phyloP scores from a whole-genome alignment of 2,888 invertebrate species.

The Eupithecia vulgata region DNA sequence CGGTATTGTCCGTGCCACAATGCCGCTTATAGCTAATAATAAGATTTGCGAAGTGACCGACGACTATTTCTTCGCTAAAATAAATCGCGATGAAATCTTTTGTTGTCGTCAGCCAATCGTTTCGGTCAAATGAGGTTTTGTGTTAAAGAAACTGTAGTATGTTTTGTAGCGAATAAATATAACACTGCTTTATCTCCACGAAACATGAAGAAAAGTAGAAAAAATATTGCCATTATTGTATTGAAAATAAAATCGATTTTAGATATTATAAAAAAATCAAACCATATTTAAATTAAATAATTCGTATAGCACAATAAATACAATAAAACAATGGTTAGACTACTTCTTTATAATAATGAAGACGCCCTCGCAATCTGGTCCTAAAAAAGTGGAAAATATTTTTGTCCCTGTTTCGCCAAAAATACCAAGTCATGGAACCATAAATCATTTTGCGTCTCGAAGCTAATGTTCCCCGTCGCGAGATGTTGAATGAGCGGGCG shows the following conservation, averaged over 20 bases:
- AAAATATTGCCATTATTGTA: neutral
- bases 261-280: neutral
- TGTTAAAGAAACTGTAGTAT: slow-evolving; percentile 4
- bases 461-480: slow-evolving; percentile 27
- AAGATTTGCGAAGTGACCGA: slow-evolving; percentile 36
- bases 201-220: neutral
- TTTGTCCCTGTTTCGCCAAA: slow-evolving; percentile 14
- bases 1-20: slow-evolving; percentile 59
- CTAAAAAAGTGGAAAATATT: slow-evolving; percentile 16
- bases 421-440: slow-evolving; percentile 39
- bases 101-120: slow-evolving; percentile 27
- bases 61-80: slow-evolving; percentile 34
- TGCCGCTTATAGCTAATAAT: slow-evolving; percentile 54
- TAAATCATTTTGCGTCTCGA: slow-evolving; percentile 46
- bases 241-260: neutral
- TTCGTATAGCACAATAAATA: too few species aligned
- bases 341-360: neutral
- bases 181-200: neutral
- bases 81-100: slow-evolving; percentile 41
- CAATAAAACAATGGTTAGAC: neutral
- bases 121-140: slow-evolving; percentile 8
- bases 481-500: slow-evolving; percentile 16
- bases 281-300: neutral
- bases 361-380: slow-evolving; percentile 4
- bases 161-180: slow-evolving; percentile 3